phyloP scores from a whole-genome alignment of 2,888 invertebrate species.

The Zeuzera pyrina region DNA sequence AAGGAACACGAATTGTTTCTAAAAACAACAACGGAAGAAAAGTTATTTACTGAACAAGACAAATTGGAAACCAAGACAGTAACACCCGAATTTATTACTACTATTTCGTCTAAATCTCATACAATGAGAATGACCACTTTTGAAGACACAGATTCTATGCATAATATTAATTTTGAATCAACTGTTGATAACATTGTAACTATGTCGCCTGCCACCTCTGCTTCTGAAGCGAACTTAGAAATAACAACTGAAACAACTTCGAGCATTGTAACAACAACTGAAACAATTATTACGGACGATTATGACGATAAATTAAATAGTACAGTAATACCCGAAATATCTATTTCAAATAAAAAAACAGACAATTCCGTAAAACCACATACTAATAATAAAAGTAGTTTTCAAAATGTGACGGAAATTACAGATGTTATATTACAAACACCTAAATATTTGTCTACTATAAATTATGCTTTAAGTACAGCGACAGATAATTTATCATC shows the following conservation, averaged over 20 bases:
- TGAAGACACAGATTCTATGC: slow-evolving; percentile 6
- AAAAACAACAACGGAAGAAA: too few species aligned
- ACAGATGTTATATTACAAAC: neutral
- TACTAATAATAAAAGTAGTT: neutral
- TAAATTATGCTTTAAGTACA: slow-evolving; percentile 31
- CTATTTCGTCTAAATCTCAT: slow-evolving; percentile 6
- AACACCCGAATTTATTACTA: neutral
- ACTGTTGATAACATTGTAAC: slow-evolving; percentile 13
- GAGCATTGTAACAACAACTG: neutral
- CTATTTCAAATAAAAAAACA: neutral
- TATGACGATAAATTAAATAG: too few species aligned
- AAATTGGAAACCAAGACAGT: neutral
- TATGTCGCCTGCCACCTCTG: slow-evolving; percentile 8
- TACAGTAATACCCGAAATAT: neutral
- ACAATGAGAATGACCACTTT: slow-evolving; percentile 11
- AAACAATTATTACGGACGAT: too few species aligned
- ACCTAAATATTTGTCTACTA: neutral
- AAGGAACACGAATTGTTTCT: too few species aligned
- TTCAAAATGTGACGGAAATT: neutral
- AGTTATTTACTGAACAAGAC: neutral
- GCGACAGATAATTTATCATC: slow-evolving; percentile 55
- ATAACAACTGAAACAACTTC: slow-evolving; percentile 1
- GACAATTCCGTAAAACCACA: too few species aligned
- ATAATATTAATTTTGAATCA: slow-evolving; percentile 10
- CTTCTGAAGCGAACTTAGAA: neutral